Conservation (phyloP, 2,113 vertebrate genomes). For the Sorex araneus region DNA sequence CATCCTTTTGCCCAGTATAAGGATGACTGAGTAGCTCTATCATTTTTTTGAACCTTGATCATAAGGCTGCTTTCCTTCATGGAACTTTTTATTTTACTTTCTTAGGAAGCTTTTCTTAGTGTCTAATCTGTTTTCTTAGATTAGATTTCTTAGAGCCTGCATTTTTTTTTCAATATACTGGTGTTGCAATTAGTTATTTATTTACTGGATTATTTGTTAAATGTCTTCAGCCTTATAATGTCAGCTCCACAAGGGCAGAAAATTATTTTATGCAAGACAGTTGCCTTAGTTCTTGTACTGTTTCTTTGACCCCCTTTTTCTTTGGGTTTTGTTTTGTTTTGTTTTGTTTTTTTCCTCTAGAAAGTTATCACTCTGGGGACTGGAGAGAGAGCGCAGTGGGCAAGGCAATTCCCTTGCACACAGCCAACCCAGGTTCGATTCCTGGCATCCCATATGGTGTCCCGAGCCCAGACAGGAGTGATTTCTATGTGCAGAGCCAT, state of each 20-base stretch:
- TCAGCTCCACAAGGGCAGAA: background rate
- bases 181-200: background rate
- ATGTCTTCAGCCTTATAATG: background rate
- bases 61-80: background rate
- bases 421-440: no score
- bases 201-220: background rate
- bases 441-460: no score
- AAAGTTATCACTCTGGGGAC: conserved; percentile 3
- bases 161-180: background rate
- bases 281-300: background rate
- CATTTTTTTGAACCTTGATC: background rate
- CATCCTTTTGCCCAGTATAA: background rate
- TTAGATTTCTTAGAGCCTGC: background rate
- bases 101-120: background rate
- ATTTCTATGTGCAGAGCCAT: no score
- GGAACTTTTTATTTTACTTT: background rate
- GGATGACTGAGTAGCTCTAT: background rate
- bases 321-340: background rate
- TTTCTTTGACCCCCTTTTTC: background rate
- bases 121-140: background rate
- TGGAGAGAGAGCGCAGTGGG: no score
- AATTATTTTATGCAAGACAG: background rate
- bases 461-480: no score
- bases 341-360: conserved; percentile 23
- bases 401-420: no score